Evolutionary conservation across 2,113 vertebrate genomes (phyloP), one percentile per base, ranked within the genome.

Genomic region (Pyxicephalus adspersus): DNA sequence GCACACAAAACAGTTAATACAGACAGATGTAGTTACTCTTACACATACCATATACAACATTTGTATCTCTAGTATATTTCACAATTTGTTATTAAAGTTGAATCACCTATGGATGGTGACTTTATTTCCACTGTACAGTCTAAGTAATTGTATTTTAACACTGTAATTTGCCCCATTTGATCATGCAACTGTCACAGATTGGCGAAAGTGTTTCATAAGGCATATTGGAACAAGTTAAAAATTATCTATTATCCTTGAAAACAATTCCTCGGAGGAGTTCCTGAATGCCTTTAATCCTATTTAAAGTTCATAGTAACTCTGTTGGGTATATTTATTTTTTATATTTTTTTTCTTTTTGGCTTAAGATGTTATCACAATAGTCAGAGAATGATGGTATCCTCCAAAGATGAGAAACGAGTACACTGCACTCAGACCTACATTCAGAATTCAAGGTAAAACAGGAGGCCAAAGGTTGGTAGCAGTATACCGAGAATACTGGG

Each of bases 161-260:
- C 89, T 89, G 88, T 89, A 91, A 89, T 85, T 92, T 93, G 90
- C 89, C 90, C 90, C 91, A 89, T 91, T 90, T 90, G 84, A 92
- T 95, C 90, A 93, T 94, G 92, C 94, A 95, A 94, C 90, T 91
- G 93, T 94, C 93, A 95, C 92, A 92, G 92, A 95, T 93, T 94
- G 95, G 93, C 89, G 90, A 88, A 94, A 93, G 91, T 92, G 90
- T 95, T 95, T 94, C 86, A 95, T 98, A 99, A 99, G 98, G 98
- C 98, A 98, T 96, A 96, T 95, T 94, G 96, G 92, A 96, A 95
- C 93, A 93, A 95, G 93, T 95, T 95, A 95, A 95, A 95, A 95
- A 95, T 92, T 93, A 91, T 89, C 90, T 90, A 90, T 86, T 90
- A 89, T 84, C 90, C 94, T 91, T 92, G 91, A 93, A 95, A 91